phyloP scores from a whole-genome alignment of 2,797 vertebrate species.

The Megaceryle alcyon region DNA sequence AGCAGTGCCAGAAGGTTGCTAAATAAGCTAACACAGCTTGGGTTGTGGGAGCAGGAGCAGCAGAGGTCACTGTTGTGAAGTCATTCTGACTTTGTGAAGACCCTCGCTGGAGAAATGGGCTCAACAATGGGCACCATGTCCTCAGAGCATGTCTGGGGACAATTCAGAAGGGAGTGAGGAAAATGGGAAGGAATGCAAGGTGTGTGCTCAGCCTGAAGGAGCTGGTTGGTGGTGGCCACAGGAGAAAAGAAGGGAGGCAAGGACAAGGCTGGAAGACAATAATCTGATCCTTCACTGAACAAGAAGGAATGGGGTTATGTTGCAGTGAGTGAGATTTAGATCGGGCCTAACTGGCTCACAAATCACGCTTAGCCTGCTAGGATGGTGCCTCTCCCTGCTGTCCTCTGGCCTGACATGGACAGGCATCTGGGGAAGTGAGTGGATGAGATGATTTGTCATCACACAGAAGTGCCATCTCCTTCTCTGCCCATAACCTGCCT shows the following conservation, averaged over 20 bases:
- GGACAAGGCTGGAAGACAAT: neutral
- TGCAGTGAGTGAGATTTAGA: neutral
- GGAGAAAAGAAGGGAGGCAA: neutral
- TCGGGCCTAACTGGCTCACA: neutral
- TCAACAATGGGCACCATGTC: neutral
- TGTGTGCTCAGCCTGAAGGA: neutral
- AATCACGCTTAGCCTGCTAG: neutral
- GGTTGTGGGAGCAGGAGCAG: neutral
- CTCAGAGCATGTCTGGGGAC: neutral
- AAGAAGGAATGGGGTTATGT: neutral
- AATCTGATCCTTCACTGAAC: neutral
- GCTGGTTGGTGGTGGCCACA: neutral
- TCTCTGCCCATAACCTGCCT: neutral
- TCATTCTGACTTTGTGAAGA: rapidly evolving
- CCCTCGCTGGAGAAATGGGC: neutral
- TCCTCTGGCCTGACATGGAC: neutral
- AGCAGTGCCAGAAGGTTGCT: neutral
- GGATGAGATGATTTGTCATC: neutral
- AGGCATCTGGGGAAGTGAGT: neutral
- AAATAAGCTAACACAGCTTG: neutral
- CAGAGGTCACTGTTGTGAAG: neutral
- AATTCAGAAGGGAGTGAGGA: neutral
- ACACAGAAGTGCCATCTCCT: neutral
- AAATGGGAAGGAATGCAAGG: neutral
- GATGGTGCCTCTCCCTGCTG: neutral